Evolutionary conservation across 2,888 invertebrate genomes (phyloP), one percentile per base, ranked within the genome.

Genomic region (Pterostichus madidus): DNA sequence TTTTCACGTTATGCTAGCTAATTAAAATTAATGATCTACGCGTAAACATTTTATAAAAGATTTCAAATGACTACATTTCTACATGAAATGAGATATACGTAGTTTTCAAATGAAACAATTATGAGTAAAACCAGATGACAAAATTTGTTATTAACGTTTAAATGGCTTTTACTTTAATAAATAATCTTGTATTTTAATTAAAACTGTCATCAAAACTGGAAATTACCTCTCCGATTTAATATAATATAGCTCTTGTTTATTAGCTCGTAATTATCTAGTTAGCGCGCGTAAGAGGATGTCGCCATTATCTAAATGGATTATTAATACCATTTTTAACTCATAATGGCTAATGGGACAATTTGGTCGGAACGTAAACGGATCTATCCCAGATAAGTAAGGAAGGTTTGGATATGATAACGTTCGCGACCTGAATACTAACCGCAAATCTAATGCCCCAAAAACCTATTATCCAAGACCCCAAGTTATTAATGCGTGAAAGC

Each of bases 161-260:
- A 59, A 7, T 59, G 5, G 1, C 24, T 24, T 24, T 24, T 24
- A 5, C 39, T 39, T 5, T 39, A 39, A 39, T 24, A 17, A 0
- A 8, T 24, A 61, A 61, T 32, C 61, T 32, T 11, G 64, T n/a
- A 64, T 35, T 32, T 64, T 64, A 64, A 64, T 64, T 64, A 64
- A 64, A 64, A 64, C 31, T 64, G 13, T n/a, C 35, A 49, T n/a
- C 13, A 49, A 13, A 35, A 64, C 32, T 64, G 64, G 64, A 64
- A 64, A 13, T 64, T 31, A 32, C n/a, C 32, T 35, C n/a, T 64
- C 35, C 31, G 31, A 64, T 64, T 64, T 35, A 64, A 64, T 64
- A 32, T 39, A 35, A 64, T 5, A 6, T 13, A 64, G n/a, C 35
- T 35, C 32, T 59, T 32, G 32, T 64, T 64, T 31, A 64, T 64